A percentile compares a stretch with the other conserved stretches of the same genome.
Evolutionary conservation across 2,797 vertebrate species (phyloP).

Genomic region (Malacoraja senta): DNA sequence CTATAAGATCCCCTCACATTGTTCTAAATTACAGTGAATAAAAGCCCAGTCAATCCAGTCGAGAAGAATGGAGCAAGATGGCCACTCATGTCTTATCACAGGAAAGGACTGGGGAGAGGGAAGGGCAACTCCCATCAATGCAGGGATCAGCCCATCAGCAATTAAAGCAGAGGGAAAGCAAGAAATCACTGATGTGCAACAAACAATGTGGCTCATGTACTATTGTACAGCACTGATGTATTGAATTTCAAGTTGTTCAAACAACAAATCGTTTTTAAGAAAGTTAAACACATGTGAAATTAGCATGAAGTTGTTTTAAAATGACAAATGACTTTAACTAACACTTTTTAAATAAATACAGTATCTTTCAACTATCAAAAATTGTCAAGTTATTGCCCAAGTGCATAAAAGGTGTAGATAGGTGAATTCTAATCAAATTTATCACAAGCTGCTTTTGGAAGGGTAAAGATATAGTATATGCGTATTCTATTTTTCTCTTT

Average conservation of each 20-base stretch:
- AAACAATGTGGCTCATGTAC: neutral
- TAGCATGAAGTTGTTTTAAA: neutral
- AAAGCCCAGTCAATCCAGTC: too few species aligned
- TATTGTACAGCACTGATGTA: neutral
- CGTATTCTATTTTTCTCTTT: neutral
- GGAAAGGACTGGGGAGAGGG: too few species aligned
- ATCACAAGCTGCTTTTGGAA: neutral
- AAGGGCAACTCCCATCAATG: too few species aligned
- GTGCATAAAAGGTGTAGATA: neutral
- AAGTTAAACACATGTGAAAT: neutral
- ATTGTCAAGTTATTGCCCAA: neutral
- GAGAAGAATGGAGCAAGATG: too few species aligned
- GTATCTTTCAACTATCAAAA: neutral
- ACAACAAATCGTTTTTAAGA: neutral
- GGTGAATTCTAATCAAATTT: neutral
- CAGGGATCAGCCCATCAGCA: neutral
- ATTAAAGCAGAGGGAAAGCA: neutral
- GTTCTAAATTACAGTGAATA: too few species aligned
- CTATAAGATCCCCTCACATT: too few species aligned
- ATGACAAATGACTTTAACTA: constrained; percentile 13
- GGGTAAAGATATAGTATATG: neutral
- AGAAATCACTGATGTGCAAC: neutral
- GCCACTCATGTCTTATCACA: too few species aligned
- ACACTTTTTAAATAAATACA: neutral
- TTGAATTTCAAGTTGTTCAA: neutral